These are phyloP conservation scores for Ophthalmolycus amberensis DNA, from an alignment of 2,113 vertebrate species.

Conservation along the genomic window DNA sequence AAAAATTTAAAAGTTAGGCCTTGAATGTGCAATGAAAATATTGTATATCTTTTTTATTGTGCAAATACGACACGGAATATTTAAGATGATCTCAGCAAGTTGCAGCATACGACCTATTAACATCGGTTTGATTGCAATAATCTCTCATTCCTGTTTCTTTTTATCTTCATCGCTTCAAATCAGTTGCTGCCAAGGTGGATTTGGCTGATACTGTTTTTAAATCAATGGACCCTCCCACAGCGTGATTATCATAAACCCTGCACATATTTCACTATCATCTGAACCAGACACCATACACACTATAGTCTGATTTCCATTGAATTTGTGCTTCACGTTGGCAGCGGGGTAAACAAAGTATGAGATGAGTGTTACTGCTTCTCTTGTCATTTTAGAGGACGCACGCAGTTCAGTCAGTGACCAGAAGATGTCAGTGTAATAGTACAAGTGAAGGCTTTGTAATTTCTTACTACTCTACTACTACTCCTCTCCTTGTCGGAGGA, in stretches of 20 bases:
- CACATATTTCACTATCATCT: slow-evolving; percentile 9
- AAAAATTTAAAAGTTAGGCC: too few relatives aligned
- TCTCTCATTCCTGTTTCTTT: not conserved
- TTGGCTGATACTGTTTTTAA: not conserved
- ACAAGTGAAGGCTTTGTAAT: not conserved
- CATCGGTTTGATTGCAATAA: not conserved
- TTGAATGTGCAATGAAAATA: not conserved
- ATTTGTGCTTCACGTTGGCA: slow-evolving; percentile 6
- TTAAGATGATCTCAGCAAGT: not conserved
- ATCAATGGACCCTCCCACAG: not conserved
- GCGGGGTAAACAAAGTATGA: not conserved
- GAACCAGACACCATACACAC: not conserved
- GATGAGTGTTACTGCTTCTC: not conserved
- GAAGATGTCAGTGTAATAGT: slow-evolving; percentile 68
- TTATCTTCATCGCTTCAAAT: not conserved
- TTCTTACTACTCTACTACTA: not conserved
- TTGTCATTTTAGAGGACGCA: not conserved
- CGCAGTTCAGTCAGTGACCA: slow-evolving; percentile 47
- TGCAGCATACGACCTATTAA: not conserved
- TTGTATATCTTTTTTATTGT: not conserved
- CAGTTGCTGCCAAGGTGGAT: not conserved
- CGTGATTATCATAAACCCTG: not conserved
- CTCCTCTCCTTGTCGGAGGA: slow-evolving; percentile 1
- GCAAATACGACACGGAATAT: not conserved
- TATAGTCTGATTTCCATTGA: not conserved